Conservation (phyloP, 2,888 invertebrate species). For the Caenorhabditis sinica region DNA sequence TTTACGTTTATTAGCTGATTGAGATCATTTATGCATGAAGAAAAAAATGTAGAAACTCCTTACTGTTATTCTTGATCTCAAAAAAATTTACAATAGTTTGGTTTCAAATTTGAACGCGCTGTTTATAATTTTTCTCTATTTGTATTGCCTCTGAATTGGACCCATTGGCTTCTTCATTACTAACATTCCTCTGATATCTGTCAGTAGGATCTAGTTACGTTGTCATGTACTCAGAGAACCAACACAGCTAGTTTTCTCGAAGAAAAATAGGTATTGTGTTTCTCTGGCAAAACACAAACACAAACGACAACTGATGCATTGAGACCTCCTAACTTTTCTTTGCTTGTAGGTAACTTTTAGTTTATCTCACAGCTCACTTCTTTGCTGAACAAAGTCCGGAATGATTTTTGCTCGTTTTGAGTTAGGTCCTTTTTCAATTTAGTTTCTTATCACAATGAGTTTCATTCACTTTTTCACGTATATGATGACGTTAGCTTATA, state of each 20-base stretch:
- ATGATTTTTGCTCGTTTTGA: constrained; percentile 17
- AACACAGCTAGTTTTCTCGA: constrained; percentile 27
- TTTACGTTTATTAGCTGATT: too few relatives aligned
- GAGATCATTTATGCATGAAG: too few relatives aligned
- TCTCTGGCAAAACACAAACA: neutral
- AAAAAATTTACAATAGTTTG: too few relatives aligned
- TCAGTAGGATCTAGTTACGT: constrained; percentile 31
- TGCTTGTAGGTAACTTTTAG: neutral
- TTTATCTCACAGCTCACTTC: neutral
- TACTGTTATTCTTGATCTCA: too few relatives aligned
- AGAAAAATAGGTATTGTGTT: constrained; percentile 13
- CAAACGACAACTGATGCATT: constrained; percentile 29
- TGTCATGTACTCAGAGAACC: constrained; percentile 39
- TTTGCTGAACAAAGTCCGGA: neutral
- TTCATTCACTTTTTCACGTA: constrained; percentile 32
- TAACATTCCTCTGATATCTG: constrained; percentile 40
- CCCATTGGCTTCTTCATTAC: neutral
- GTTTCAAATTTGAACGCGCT: too few relatives aligned
- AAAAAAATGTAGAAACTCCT: too few relatives aligned
- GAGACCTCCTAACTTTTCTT: neutral
- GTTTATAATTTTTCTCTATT: too few relatives aligned
- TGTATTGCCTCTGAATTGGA: neutral
- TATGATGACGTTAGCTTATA: constrained; percentile 14
- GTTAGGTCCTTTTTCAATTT: constrained; percentile 16
- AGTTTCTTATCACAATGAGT: neutral